Evolutionary conservation across 2,113 vertebrate genomes (phyloP).

Genomic region (Meleagris gallopavo): DNA sequence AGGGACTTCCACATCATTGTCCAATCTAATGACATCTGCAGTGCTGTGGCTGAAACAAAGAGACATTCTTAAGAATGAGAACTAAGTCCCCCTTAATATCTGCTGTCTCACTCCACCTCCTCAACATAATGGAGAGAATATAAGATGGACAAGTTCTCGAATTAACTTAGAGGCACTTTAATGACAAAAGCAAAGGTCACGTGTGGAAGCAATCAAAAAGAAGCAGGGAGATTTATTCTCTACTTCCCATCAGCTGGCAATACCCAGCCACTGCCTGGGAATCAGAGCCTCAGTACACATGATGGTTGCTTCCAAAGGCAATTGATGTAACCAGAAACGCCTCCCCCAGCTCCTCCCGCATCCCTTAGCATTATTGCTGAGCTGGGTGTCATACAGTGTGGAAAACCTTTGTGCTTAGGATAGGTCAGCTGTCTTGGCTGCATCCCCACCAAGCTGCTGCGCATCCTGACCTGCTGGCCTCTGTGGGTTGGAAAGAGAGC

Average conservation of each 20-base stretch:
- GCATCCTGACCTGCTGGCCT: not conserved
- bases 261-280: not conserved
- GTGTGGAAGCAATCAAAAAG: not conserved
- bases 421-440: not conserved
- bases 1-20: not conserved
- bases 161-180: not conserved
- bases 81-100: not conserved
- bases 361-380: not conserved
- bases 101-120: not conserved
- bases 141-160: not conserved
- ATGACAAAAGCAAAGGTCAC: not conserved
- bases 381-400: not conserved
- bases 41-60: not conserved
- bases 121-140: not conserved
- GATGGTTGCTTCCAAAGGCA: not conserved
- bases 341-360: not conserved
- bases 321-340: not conserved
- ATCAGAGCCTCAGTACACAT: not conserved
- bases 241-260: not conserved
- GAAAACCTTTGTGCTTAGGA: not conserved
- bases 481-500: not conserved
- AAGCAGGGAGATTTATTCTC: not conserved
- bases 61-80: rapidly evolving
- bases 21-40: not conserved
- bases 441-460: not conserved